Percentiles rank a stretch among this genome's conserved stretches.
These are phyloP conservation scores for Fringilla coelebs DNA, from an alignment of 2,797 vertebrate genomes.

Conservation along the genomic window DNA sequence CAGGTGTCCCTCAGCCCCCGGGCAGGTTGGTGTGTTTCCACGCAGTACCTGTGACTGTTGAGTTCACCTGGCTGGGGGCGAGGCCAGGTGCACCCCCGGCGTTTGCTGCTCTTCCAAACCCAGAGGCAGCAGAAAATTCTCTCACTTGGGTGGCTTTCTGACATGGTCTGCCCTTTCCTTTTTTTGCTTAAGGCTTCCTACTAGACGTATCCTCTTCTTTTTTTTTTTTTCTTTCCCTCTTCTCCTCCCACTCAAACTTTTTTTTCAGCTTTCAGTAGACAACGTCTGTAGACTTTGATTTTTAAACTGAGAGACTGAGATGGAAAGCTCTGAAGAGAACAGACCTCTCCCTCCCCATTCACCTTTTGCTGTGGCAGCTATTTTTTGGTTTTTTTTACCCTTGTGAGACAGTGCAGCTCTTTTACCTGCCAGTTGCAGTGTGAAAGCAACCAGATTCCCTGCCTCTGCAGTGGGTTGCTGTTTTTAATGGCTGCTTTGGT, in stretches of 20 bases:
- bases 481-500: slow-evolving; percentile 46
- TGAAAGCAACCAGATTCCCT: slow-evolving; percentile 23
- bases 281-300: slow-evolving; percentile 24
- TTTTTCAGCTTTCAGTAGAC: slow-evolving; percentile 39
- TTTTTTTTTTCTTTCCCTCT: not conserved
- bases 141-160: slow-evolving; percentile 32
- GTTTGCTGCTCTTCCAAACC: not conserved
- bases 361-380: slow-evolving; percentile 64
- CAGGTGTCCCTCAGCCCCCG: not conserved
- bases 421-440: slow-evolving; percentile 37
- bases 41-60: not conserved
- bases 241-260: slow-evolving; percentile 30
- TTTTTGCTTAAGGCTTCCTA: not conserved
- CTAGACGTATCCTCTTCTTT: not conserved
- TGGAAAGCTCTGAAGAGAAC: slow-evolving; percentile 43
- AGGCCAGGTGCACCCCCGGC: not conserved
- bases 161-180: slow-evolving; percentile 15
- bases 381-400: slow-evolving; percentile 34
- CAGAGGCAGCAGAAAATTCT: slow-evolving; percentile 22
- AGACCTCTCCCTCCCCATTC: slow-evolving; percentile 54
- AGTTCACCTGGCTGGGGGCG: not conserved
- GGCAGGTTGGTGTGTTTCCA: not conserved
- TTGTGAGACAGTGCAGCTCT: slow-evolving; percentile 36
- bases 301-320: not conserved
- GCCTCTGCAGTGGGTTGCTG: slow-evolving; percentile 44